A percentile compares a stretch with the other conserved stretches of the same genome.
These are phyloP conservation scores for Pagrus major DNA, from an alignment of 2,113 vertebrate species.

Conservation along the genomic window DNA sequence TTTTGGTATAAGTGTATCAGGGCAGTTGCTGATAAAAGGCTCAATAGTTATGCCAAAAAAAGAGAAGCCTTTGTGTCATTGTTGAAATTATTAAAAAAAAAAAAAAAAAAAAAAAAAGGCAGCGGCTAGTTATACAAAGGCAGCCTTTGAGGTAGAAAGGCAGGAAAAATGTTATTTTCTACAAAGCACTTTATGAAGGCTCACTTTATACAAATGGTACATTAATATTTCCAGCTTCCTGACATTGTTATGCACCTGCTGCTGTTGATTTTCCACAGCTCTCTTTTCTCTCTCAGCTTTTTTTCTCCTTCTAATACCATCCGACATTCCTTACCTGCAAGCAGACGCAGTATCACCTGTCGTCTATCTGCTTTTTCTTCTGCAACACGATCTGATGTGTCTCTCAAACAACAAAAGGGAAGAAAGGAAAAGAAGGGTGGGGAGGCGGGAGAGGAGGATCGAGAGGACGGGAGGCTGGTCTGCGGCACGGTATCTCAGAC, in stretches of 20 bases:
- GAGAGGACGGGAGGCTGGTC: conserved; percentile 46
- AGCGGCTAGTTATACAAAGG: too few species aligned
- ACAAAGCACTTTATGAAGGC: neutral
- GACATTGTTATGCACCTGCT: conserved; percentile 26
- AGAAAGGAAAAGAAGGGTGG: conserved; percentile 36
- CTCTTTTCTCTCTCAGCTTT: conserved; percentile 13
- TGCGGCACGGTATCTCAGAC: conserved; percentile 63
- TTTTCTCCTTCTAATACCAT: conserved; percentile 48
- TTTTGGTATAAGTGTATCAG: too few species aligned
- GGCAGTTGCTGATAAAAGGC: too few species aligned
- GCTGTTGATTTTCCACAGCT: conserved; percentile 36
- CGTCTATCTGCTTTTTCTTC: conserved; percentile 55
- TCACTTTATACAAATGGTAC: neutral
- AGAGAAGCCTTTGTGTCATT: too few species aligned
- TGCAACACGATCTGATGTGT: conserved; percentile 79
- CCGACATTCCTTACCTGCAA: conserved; percentile 65
- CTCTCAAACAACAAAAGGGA: conserved; percentile 77
- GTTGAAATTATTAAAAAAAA: too few species aligned
- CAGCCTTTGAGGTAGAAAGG: too few species aligned
- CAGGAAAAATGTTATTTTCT: neutral
- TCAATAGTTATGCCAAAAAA: too few species aligned
- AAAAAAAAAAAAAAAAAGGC: too few species aligned
- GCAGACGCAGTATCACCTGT: conserved; percentile 65
- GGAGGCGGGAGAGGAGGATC: conserved; percentile 15
- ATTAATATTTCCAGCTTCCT: conserved; percentile 17